Evolutionary conservation across 2,113 vertebrate species (phyloP).

Genomic region (Mus spicilegus): DNA sequence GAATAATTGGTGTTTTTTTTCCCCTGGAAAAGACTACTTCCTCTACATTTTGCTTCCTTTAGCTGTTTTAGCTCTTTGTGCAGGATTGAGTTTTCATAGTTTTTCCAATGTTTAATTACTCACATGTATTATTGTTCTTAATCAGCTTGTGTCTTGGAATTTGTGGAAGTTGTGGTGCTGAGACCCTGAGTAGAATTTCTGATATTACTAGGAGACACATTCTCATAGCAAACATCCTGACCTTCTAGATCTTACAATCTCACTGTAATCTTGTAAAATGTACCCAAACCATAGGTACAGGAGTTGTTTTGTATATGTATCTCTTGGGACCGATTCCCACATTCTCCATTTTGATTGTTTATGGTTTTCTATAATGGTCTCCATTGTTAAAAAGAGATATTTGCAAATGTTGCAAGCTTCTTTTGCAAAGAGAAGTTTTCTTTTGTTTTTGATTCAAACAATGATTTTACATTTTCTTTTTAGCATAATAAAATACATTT

Average conservation of each 20-base stretch:
- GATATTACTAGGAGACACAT: too few species aligned
- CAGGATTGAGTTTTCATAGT: neutral
- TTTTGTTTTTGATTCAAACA: too few species aligned
- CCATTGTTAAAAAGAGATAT: neutral
- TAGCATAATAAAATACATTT: too few species aligned
- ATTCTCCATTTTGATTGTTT: neutral
- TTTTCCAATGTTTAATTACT: neutral
- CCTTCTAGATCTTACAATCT: neutral
- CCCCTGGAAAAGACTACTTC: neutral
- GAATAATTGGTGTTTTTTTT: neutral
- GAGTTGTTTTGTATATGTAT: neutral
- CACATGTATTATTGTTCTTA: neutral
- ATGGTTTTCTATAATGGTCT: neutral
- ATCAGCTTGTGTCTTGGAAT: neutral
- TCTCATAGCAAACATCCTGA: neutral
- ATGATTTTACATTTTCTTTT: too few species aligned
- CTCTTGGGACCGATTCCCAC: neutral
- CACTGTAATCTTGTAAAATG: neutral
- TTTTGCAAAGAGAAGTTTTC: neutral
- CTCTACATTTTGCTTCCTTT: neutral
- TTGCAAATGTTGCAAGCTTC: neutral
- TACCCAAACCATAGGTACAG: neutral
- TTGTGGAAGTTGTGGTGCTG: neutral
- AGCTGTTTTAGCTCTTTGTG: neutral
- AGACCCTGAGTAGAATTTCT: neutral